A percentile compares a stretch with the other conserved stretches of the same genome.
Conservation (phyloP, 1,140 invertebrate genomes). For the Trachymyrmex septentrionalis region DNA sequence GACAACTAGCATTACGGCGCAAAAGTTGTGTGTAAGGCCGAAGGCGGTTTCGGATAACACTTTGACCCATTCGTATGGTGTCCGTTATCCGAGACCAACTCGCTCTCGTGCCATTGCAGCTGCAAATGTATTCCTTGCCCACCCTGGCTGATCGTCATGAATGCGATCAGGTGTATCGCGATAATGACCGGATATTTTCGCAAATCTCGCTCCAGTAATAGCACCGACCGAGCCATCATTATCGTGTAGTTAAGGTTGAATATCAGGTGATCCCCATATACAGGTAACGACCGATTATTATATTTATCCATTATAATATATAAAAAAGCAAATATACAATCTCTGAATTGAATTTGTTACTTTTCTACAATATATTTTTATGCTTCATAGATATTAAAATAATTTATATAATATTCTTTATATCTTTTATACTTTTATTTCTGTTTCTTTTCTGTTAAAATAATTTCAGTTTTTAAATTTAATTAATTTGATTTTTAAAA, state of each 20-base stretch:
- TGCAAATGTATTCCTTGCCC: constrained; percentile 53
- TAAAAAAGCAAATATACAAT: not conserved
- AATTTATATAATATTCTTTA: not conserved
- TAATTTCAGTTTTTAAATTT: too few relatives aligned
- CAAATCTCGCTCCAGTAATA: not conserved
- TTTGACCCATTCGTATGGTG: constrained; percentile 46
- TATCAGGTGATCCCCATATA: not conserved
- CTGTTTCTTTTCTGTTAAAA: not conserved
- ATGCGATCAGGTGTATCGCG: constrained; percentile 54
- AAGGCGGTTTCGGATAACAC: constrained; percentile 67
- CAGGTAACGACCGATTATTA: constrained; percentile 16
- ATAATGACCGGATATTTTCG: constrained; percentile 46
- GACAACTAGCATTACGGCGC: not conserved
- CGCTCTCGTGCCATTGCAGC: constrained; percentile 12
- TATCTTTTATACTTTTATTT: not conserved
- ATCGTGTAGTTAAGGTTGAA: not conserved
- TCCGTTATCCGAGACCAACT: constrained; percentile 68
- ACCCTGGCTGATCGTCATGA: constrained; percentile 19
- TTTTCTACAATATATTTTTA: not conserved
- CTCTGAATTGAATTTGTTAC: not conserved
- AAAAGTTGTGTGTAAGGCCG: not conserved
- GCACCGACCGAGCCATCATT: constrained; percentile 20
- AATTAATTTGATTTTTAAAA: too few relatives aligned
- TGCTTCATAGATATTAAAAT: not conserved
- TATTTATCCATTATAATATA: not conserved